These are phyloP conservation scores for Noctua pronuba DNA, from an alignment of 2,888 invertebrate genomes.

Conservation along the genomic window DNA sequence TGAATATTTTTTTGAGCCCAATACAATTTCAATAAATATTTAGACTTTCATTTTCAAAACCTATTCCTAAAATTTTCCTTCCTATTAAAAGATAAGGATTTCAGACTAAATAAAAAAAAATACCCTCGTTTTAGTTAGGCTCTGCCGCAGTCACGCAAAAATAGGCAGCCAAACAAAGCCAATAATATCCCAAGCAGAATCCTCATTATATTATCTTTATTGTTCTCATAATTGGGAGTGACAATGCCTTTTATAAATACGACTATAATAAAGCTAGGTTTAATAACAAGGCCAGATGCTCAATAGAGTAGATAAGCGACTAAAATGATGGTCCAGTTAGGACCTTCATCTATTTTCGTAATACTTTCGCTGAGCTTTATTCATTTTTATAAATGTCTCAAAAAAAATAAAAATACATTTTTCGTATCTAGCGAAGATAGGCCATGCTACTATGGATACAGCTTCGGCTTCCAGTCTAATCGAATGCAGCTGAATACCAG, in stretches of 20 bases:
- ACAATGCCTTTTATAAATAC: background rate
- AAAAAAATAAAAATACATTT: background rate
- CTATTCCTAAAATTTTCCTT: background rate
- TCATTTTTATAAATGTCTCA: background rate
- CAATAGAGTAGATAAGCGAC: constrained; percentile 1
- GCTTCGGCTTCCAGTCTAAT: too few relatives aligned
- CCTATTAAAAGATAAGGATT: background rate
- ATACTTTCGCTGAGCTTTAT: background rate
- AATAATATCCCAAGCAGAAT: background rate
- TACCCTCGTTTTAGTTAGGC: background rate
- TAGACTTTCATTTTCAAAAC: background rate
- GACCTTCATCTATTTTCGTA: background rate
- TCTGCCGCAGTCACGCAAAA: background rate
- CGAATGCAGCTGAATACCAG: too few relatives aligned
- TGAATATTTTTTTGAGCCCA: background rate
- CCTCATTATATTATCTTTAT: background rate
- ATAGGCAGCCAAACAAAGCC: background rate
- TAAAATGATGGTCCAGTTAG: background rate
- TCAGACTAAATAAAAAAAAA: background rate
- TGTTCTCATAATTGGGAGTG: constrained; percentile 3
- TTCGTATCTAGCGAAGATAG: background rate
- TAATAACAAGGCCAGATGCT: constrained; percentile 8
- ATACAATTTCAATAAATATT: too few relatives aligned
- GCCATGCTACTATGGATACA: background rate
- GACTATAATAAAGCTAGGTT: background rate